Evolutionary conservation across 2,888 invertebrate species (phyloP).

Genomic region (Pelosia muscerda): DNA sequence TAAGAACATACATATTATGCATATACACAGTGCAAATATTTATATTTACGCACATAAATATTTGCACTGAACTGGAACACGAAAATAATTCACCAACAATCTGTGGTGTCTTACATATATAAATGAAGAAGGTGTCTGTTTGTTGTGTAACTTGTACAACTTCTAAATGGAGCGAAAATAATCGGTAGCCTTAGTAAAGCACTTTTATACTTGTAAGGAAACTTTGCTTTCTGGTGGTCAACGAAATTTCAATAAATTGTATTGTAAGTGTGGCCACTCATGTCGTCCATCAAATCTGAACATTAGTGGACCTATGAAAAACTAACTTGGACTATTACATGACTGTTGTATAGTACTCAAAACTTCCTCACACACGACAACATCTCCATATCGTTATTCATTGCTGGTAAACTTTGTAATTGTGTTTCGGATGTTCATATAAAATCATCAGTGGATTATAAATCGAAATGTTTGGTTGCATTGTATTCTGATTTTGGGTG

Average conservation of each 20-base stretch:
- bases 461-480: neutral
- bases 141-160: slow-evolving; percentile 16
- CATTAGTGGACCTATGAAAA: slow-evolving; percentile 64
- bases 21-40: no score
- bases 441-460: slow-evolving; percentile 15
- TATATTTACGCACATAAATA: no score
- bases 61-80: no score
- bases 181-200: slow-evolving; percentile 17
- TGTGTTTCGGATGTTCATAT: neutral
- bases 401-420: slow-evolving; percentile 14
- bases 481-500: slow-evolving; percentile 21
- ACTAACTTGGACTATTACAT: slow-evolving; percentile 71
- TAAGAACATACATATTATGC: no score
- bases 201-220: slow-evolving; percentile 24
- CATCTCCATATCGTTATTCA: slow-evolving; percentile 27
- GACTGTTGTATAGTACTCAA: slow-evolving; percentile 35
- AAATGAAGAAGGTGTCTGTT: slow-evolving; percentile 11
- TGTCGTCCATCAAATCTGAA: slow-evolving; percentile 62
- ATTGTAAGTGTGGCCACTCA: slow-evolving; percentile 51
- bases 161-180: slow-evolving; percentile 22
- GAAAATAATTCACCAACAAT: neutral
- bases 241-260: slow-evolving; percentile 29
- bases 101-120: neutral
- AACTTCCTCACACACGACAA: neutral
- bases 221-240: slow-evolving; percentile 34